phyloP scores from a whole-genome alignment of 2,888 invertebrate species.

The Catotricha subobsoleta region DNA sequence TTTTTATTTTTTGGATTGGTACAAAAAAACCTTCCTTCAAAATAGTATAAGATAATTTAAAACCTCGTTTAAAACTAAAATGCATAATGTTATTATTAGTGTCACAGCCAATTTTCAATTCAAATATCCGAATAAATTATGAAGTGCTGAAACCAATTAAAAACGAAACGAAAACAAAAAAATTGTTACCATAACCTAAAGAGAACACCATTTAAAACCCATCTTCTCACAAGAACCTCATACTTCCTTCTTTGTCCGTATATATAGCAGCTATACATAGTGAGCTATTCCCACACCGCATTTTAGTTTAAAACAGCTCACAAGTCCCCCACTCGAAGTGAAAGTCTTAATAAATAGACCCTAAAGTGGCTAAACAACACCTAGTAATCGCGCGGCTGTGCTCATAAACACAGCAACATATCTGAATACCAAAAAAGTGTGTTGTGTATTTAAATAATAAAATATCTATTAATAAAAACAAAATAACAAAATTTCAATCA shows the following conservation, averaged over 20 bases:
- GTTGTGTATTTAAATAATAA: neutral
- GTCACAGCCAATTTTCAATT: too few species aligned
- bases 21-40: too few species aligned
- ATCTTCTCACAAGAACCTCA: neutral
- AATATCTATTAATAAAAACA: neutral
- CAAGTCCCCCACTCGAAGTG: conserved; percentile 19
- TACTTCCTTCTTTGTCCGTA: neutral
- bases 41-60: too few species aligned
- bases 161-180: neutral
- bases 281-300: too few species aligned
- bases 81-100: too few species aligned
- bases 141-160: neutral
- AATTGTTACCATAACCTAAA: neutral
- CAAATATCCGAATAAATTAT: neutral
- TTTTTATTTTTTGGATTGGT: too few species aligned
- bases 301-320: neutral
- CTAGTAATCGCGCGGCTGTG: conserved; percentile 32
- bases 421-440: too few species aligned
- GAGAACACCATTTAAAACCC: neutral
- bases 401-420: conserved; percentile 21
- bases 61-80: too few species aligned
- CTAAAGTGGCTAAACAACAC: conserved; percentile 28
- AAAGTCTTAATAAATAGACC: conserved; percentile 32
- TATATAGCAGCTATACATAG: too few species aligned
- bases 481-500: neutral